Conservation (phyloP, 2,113 vertebrate genomes). For the Orientallactaga bullata region DNA sequence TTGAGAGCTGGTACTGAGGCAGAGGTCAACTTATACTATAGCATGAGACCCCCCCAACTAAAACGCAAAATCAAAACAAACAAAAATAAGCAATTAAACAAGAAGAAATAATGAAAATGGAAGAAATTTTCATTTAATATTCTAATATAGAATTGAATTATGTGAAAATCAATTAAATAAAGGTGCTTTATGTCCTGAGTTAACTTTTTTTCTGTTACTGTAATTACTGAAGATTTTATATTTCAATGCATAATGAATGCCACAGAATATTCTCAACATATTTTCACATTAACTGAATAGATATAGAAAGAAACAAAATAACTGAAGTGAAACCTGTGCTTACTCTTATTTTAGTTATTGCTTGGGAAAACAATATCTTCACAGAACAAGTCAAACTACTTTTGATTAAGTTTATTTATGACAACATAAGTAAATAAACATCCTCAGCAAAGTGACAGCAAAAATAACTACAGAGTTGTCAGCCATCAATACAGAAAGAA, state of each 20-base stretch:
- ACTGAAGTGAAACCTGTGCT: background rate
- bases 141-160: conserved; percentile 20
- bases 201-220: background rate
- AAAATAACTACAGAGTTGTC: background rate
- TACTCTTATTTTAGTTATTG: background rate
- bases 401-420: background rate
- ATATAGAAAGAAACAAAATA: conserved; percentile 1
- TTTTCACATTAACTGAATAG: background rate
- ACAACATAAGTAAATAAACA: background rate
- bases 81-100: too few species aligned
- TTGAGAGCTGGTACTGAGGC: background rate
- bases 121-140: background rate
- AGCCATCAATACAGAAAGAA: background rate
- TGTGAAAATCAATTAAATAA: background rate
- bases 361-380: background rate
- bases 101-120: background rate
- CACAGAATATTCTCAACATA: background rate
- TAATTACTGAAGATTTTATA: background rate
- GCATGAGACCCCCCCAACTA: too few species aligned
- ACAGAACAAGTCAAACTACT: background rate
- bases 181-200: background rate
- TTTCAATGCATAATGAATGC: background rate
- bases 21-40: too few species aligned
- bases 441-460: background rate
- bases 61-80: too few species aligned